Percentiles rank a stretch among this genome's conserved stretches.
Evolutionary conservation across 1,140 invertebrate species (phyloP).

Genomic region (Pissodes strobi): DNA sequence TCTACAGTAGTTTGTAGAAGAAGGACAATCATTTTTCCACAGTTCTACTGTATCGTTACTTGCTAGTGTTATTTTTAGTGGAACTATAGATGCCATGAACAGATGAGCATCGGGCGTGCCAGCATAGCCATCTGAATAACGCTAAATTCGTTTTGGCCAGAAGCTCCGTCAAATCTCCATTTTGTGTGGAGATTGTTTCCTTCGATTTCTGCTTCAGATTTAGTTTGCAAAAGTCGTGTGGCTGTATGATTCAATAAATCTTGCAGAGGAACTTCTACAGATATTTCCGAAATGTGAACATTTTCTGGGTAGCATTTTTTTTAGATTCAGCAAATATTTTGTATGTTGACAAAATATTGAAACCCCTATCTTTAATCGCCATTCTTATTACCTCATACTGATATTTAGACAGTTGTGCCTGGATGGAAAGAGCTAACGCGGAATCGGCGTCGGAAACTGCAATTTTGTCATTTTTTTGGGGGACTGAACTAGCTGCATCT

Average conservation of each 20-base stretch:
- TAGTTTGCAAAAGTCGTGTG: not conserved
- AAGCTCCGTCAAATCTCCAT: slow-evolving; percentile 24
- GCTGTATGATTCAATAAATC: slow-evolving; percentile 36
- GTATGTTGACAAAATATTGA: slow-evolving; percentile 8
- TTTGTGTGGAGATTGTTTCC: slow-evolving; percentile 7
- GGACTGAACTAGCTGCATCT: no score
- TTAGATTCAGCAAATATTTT: slow-evolving; percentile 5
- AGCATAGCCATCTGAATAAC: not conserved
- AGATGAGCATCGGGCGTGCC: slow-evolving; percentile 8
- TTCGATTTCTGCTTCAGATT: slow-evolving; percentile 8
- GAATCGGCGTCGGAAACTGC: not conserved
- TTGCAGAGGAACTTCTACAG: slow-evolving; percentile 35
- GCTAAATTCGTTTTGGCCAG: slow-evolving; percentile 24
- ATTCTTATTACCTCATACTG: slow-evolving; percentile 8
- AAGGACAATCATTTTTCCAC: slow-evolving; percentile 28
- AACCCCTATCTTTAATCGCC: not conserved
- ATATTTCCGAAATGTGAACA: slow-evolving; percentile 23
- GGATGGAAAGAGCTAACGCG: slow-evolving; percentile 9
- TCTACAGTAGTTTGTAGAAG: slow-evolving; percentile 22
- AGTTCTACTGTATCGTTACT: no score
- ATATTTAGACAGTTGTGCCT: slow-evolving; percentile 6
- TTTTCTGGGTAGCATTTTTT: slow-evolving; percentile 17
- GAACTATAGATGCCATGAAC: slow-evolving; percentile 22
- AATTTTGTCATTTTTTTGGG: no score
- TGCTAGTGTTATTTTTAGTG: slow-evolving; percentile 3